These are phyloP conservation scores for Phoxinus dragarum DNA, from an alignment of 2,797 vertebrate genomes.

Conservation along the genomic window DNA sequence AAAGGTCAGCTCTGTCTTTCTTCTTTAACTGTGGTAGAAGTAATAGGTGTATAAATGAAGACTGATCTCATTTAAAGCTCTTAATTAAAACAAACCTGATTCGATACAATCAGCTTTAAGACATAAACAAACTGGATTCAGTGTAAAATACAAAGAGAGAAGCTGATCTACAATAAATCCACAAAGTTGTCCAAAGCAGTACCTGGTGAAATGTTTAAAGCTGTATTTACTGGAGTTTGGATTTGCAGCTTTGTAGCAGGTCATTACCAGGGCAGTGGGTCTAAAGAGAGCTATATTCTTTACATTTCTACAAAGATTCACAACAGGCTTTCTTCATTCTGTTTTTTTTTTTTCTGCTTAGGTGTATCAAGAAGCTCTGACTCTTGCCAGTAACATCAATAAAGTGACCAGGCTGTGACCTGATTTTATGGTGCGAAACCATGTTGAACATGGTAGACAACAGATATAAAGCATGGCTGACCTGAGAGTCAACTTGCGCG, in stretches of 20 bases:
- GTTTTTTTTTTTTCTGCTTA: background rate
- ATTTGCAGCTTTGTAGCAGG: background rate
- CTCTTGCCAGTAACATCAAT: slow-evolving; percentile 38
- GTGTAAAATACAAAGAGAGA: background rate
- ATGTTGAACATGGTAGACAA: slow-evolving; percentile 45
- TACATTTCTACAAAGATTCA: background rate
- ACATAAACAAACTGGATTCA: background rate
- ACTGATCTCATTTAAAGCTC: background rate
- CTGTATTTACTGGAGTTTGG: background rate
- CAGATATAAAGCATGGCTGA: slow-evolving; percentile 73
- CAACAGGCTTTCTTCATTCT: background rate
- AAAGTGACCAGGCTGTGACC: slow-evolving; percentile 63
- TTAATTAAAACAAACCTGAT: background rate
- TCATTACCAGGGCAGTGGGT: background rate
- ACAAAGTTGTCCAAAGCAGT: background rate
- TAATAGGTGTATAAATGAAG: background rate
- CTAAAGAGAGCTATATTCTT: background rate
- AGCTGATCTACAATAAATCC: background rate
- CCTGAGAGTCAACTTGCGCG: slow-evolving; percentile 84
- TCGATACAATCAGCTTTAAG: background rate
- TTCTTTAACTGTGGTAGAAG: background rate
- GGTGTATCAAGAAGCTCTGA: background rate
- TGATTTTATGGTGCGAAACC: slow-evolving; percentile 65
- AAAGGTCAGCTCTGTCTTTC: slow-evolving; percentile 15
- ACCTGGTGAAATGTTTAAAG: background rate